Conservation (phyloP, 2,888 invertebrate species). For the Andrena camellia region DNA sequence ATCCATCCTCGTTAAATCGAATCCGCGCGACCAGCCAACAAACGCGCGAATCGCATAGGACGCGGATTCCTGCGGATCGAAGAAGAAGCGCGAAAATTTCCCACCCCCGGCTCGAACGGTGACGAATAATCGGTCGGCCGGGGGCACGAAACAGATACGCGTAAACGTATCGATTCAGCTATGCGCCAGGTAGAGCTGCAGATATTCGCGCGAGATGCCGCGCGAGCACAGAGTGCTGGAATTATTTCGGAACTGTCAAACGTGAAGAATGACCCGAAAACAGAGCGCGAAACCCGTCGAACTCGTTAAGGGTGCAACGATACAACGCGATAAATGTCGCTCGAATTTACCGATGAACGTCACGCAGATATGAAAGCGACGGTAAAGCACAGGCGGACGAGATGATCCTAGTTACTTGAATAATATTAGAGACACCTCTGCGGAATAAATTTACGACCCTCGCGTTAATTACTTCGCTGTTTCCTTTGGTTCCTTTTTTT, state of each 20-base stretch:
- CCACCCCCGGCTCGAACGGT: background rate
- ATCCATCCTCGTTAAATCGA: conserved; percentile 27
- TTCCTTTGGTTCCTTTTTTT: background rate
- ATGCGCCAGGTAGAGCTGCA: background rate
- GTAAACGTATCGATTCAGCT: conserved; percentile 23
- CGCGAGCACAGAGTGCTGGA: background rate
- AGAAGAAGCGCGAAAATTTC: conserved; percentile 22
- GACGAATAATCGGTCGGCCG: conserved; percentile 11
- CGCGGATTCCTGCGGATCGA: background rate
- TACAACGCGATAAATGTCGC: conserved; percentile 14
- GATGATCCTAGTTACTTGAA: background rate
- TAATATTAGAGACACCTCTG: too few relatives aligned
- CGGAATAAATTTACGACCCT: too few relatives aligned
- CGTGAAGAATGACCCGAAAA: conserved; percentile 15
- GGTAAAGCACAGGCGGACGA: background rate
- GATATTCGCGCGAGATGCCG: background rate
- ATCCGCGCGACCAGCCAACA: conserved; percentile 15
- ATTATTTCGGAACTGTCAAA: conserved; percentile 32
- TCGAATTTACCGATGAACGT: conserved; percentile 1
- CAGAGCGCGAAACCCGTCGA: conserved; percentile 4
- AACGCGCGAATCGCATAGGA: background rate
- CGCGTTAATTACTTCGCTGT: background rate
- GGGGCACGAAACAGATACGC: conserved; percentile 10
- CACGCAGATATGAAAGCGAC: background rate
- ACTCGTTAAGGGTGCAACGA: conserved; percentile 10